Evolutionary conservation across 23 tunicate genomes (phyloP).

Genomic region (Styela plicata): DNA sequence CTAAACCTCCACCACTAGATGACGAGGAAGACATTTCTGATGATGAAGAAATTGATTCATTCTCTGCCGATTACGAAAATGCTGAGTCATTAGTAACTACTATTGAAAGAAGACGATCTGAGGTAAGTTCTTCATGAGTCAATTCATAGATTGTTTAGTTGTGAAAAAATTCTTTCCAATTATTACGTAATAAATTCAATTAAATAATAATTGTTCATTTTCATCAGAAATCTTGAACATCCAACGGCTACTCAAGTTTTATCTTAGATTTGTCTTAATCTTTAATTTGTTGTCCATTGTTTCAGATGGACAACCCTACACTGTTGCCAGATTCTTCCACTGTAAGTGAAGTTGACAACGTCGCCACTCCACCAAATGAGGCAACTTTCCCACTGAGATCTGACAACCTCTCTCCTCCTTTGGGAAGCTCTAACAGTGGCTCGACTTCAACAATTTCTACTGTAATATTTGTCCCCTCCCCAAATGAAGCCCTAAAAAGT

Average conservation of each 20-base stretch:
- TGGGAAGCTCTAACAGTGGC: not conserved
- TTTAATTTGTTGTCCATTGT: too few relatives aligned
- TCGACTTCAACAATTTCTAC: not conserved
- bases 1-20: conserved; percentile 38
- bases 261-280: too few relatives aligned
- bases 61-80: not conserved
- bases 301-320: not conserved
- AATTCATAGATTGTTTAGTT: too few relatives aligned
- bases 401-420: not conserved
- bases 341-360: not conserved
- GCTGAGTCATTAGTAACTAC: not conserved
- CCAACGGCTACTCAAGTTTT: too few relatives aligned
- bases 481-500: not conserved
- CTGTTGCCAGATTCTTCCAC: not conserved
- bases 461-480: not conserved
- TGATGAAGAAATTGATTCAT: conserved; percentile 1
- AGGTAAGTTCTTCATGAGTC: too few relatives aligned
- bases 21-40: conserved; percentile 16
- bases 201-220: too few relatives aligned
- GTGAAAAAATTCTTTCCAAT: too few relatives aligned
- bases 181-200: too few relatives aligned
- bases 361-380: not conserved
- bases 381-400: not conserved
- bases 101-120: not conserved
- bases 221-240: too few relatives aligned